Conservation (phyloP, 2,797 vertebrate species). For the Moxostoma hubbsi region DNA sequence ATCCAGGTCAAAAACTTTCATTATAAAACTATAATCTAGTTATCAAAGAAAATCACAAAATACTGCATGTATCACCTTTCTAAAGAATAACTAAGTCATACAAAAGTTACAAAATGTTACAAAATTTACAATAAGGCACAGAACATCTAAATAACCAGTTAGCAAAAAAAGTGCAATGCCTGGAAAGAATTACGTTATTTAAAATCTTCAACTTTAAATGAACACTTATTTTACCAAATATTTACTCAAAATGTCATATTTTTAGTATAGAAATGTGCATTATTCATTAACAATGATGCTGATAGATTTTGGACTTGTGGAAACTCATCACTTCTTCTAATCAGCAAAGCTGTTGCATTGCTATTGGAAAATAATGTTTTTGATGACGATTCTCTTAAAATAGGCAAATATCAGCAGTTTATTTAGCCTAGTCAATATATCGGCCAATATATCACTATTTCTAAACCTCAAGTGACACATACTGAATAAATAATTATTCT, state of each 20-base stretch:
- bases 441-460: too few relatives aligned
- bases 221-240: too few relatives aligned
- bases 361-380: background rate
- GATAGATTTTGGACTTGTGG: background rate
- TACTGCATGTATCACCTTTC: background rate
- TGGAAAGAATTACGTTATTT: background rate
- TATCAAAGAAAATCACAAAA: background rate
- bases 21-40: background rate
- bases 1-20: background rate
- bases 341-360: too few relatives aligned
- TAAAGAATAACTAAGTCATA: background rate
- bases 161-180: too few relatives aligned
- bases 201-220: too few relatives aligned
- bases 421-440: background rate
- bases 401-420: background rate
- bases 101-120: background rate
- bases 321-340: background rate
- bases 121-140: too few relatives aligned
- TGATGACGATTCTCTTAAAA: too few relatives aligned
- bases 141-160: too few relatives aligned
- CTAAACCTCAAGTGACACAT: too few relatives aligned
- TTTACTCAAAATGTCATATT: background rate
- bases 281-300: too few relatives aligned
- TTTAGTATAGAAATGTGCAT: background rate
- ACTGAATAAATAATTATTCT: too few relatives aligned